Evolutionary conservation across 2,797 vertebrate species (phyloP).

Genomic region (Eospalax fontanierii): DNA sequence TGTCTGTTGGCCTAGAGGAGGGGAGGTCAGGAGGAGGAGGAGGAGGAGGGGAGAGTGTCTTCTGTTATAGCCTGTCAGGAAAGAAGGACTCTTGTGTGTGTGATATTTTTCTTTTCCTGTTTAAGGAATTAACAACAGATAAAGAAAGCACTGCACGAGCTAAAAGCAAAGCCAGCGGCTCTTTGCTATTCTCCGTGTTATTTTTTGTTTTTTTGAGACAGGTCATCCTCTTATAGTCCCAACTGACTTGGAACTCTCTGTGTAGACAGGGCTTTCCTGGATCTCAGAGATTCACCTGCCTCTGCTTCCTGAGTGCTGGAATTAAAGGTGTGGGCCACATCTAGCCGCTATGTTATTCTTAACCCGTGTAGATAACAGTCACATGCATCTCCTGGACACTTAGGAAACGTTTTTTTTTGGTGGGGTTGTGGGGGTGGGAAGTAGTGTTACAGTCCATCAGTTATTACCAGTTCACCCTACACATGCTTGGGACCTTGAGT

Average conservation of each 20-base stretch:
- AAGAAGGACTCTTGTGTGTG: not conserved
- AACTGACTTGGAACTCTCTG: no score
- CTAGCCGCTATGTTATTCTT: constrained; percentile 11
- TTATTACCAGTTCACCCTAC: not conserved
- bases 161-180: no score
- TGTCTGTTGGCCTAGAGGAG: not conserved
- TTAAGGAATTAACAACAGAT: no score
- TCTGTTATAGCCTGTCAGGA: not conserved
- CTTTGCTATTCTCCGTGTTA: no score
- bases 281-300: no score
- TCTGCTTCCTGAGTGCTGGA: no score
- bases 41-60: not conserved
- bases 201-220: no score
- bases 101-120: not conserved
- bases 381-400: not conserved
- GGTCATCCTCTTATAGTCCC: no score
- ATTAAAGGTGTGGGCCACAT: not conserved
- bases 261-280: no score
- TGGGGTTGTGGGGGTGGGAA: no score
- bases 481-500: not conserved
- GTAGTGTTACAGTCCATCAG: constrained; percentile 57
- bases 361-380: not conserved
- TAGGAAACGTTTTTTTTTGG: not conserved
- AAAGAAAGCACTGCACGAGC: no score
- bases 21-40: not conserved